phyloP scores from a whole-genome alignment of 2,888 invertebrate genomes.

The Seira musarum region DNA sequence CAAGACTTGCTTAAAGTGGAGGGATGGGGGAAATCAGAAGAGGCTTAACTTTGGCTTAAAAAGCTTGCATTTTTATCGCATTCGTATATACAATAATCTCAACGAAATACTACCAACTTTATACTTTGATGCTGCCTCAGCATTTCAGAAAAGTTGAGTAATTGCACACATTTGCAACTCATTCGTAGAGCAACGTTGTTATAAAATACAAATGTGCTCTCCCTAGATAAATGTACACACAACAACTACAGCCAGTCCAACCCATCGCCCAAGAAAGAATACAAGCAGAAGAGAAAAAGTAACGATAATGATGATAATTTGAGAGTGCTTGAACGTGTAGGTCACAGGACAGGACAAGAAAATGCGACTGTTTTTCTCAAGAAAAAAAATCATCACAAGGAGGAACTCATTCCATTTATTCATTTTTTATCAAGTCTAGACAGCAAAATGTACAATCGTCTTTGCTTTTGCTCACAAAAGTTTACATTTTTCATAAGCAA shows the following conservation, averaged over 20 bases:
- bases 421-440: neutral
- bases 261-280: too few relatives aligned
- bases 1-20: constrained; percentile 2
- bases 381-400: neutral
- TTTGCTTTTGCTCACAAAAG: too few relatives aligned
- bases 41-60: constrained; percentile 29
- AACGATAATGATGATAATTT: neutral
- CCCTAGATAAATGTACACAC: neutral
- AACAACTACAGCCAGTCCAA: too few relatives aligned
- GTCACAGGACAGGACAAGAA: neutral
- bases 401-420: neutral
- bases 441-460: neutral
- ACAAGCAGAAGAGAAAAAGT: neutral
- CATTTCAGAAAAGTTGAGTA: neutral
- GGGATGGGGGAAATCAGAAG: constrained; percentile 5
- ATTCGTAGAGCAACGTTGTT: too few relatives aligned
- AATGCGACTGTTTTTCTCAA: neutral
- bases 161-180: constrained; percentile 6
- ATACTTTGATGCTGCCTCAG: neutral
- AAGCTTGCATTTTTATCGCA: constrained; percentile 44
- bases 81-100: constrained; percentile 23
- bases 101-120: neutral
- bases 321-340: neutral
- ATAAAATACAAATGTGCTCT: too few relatives aligned
- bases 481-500: neutral